phyloP scores from a whole-genome alignment of 2,797 vertebrate species.

The Phataginus tetradactyla region DNA sequence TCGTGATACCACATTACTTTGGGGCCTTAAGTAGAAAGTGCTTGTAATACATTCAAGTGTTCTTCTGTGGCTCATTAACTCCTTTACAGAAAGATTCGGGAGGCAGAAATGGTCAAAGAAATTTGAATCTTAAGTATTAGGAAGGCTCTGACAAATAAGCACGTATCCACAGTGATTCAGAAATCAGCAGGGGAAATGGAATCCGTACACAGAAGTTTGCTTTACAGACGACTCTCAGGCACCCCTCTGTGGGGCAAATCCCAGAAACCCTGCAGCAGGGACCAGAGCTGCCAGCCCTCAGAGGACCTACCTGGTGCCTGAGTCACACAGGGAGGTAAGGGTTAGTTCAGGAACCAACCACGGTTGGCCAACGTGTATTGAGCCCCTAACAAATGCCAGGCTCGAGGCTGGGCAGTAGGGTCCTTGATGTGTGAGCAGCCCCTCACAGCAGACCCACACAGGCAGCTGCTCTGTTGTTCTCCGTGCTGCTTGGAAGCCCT shows the following conservation, averaged over 20 bases:
- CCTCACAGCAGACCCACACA: background rate
- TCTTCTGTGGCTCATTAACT: background rate
- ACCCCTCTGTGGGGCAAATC: too few relatives aligned
- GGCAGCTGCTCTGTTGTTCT: background rate
- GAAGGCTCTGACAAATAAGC: background rate
- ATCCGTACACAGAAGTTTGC: background rate
- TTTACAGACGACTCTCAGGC: background rate
- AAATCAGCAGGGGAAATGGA: background rate
- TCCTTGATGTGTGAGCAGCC: background rate
- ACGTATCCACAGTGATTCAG: background rate
- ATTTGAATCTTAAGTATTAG: background rate
- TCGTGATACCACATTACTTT: background rate
- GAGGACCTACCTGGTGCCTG: background rate
- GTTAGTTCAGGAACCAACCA: background rate
- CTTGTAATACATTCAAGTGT: background rate
- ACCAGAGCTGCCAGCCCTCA: background rate
- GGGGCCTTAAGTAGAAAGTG: background rate
- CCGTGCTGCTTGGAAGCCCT: background rate
- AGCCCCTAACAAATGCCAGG: background rate
- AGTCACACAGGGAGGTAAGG: background rate
- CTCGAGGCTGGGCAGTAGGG: accelerated
- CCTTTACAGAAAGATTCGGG: background rate
- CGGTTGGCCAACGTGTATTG: background rate
- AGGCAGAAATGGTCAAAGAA: background rate
- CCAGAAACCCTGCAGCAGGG: background rate